Evolutionary conservation across 1,140 invertebrate species (phyloP).

Genomic region (Aphelenchoides besseyi): DNA sequence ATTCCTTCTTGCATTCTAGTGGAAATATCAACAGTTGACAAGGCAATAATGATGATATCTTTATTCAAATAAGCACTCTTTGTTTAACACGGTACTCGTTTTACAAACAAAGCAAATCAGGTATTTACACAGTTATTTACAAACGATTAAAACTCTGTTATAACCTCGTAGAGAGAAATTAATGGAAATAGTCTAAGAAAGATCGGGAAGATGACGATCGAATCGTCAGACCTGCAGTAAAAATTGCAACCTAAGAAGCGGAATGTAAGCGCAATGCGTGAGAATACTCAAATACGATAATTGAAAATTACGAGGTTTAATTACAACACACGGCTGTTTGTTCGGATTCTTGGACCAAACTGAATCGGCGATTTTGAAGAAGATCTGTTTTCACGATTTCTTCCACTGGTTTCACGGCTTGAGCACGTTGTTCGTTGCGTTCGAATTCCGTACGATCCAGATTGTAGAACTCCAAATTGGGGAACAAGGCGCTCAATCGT

Average conservation of each 20-base stretch:
- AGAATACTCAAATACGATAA: too few species aligned
- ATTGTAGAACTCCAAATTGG: slow-evolving; percentile 43
- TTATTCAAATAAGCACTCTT: too few species aligned
- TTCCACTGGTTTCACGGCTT: background rate
- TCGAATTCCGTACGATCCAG: slow-evolving; percentile 6
- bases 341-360: background rate
- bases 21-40: too few species aligned
- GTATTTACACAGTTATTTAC: too few species aligned
- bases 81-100: too few species aligned
- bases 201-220: background rate
- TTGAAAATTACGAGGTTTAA: background rate
- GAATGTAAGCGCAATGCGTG: slow-evolving; percentile 1
- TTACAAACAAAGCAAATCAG: too few species aligned
- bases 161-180: background rate
- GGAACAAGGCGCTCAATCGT: slow-evolving; percentile 36
- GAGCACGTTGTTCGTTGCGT: background rate
- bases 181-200: background rate
- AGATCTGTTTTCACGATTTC: background rate
- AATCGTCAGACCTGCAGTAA: too few species aligned
- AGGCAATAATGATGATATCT: too few species aligned
- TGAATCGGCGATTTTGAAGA: background rate
- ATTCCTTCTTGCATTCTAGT: too few species aligned
- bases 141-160: too few species aligned
- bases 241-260: background rate
- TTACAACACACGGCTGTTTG: background rate